Percentiles rank a stretch among this genome's conserved stretches.
Evolutionary conservation across 2,797 vertebrate genomes (phyloP).

Genomic region (Xenentodon cancila): DNA sequence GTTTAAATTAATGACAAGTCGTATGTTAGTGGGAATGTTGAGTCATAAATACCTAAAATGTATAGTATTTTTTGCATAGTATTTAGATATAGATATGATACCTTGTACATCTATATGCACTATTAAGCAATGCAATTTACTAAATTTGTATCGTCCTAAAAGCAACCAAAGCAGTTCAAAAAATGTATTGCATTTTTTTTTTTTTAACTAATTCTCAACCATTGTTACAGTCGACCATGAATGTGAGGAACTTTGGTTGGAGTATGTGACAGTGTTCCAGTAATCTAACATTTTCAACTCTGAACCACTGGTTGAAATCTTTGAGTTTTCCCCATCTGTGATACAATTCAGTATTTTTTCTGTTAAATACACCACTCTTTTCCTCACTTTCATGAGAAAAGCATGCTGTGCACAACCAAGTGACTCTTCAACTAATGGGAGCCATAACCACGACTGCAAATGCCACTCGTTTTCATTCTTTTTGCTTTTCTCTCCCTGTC

Average conservation of each 20-base stretch:
- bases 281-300: slow-evolving; percentile 8
- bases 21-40: background rate
- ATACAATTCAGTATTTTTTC: slow-evolving; percentile 10
- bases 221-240: slow-evolving; percentile 18
- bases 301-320: slow-evolving; percentile 18
- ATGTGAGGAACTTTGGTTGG: slow-evolving; percentile 5
- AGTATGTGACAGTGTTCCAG: background rate
- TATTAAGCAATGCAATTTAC: slow-evolving; percentile 53
- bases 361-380: slow-evolving; percentile 8
- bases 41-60: slow-evolving; percentile 25
- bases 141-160: slow-evolving; percentile 71
- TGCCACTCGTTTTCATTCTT: slow-evolving; percentile 17
- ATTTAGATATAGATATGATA: slow-evolving; percentile 30
- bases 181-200: slow-evolving; percentile 35
- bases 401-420: slow-evolving; percentile 18
- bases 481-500: slow-evolving; percentile 1
- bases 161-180: slow-evolving; percentile 49
- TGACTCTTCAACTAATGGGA: slow-evolving; percentile 30
- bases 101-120: background rate
- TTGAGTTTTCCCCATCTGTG: slow-evolving; percentile 20
- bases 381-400: slow-evolving; percentile 41
- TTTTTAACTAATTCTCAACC: slow-evolving; percentile 32
- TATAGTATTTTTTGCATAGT: slow-evolving; percentile 29
- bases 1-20: background rate
- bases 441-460: slow-evolving; percentile 32